Evolutionary conservation across 2,797 vertebrate species (phyloP), one percentile per base, ranked within the genome.

Genomic region (Crax fasciolata): DNA sequence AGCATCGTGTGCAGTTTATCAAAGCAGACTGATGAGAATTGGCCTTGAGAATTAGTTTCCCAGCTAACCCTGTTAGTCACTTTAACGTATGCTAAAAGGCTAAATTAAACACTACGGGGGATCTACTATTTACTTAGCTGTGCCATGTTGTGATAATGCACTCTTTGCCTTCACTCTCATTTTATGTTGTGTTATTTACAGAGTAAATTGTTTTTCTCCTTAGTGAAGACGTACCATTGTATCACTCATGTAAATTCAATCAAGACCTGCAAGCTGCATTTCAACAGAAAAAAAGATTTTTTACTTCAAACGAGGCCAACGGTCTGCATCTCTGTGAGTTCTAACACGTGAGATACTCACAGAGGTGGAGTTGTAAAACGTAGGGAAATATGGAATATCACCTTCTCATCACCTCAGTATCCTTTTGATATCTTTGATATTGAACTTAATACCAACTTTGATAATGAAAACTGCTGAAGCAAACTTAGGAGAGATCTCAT

Each of bases 1-100:
- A 85, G 75, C 23, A 61, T 72, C 1, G 0, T 75, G 54, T 77
- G 20, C 43, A 68, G 55, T 85, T 95, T 94, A 91, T 41, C 0
- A 0, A 86, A 85, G 51, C 41, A 86, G 61, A 76, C 48, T 84
- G 90, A 93, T 70, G 51, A 93, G 58, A 88, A 92, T 3, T 76
- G 76, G 84, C 46, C 93, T 89, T 59, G 82, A 94, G 73, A 96
- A 88, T 89, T 85, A 51, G 59, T 78, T 78, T 66, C 65, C 62
- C 82, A 80, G 44, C 84, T 89, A 84, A 81, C 39, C 21, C 62
- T 87, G 38, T 52, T 24, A 78, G 66, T 16, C 81, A 46, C 41
- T 94, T 78, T 41, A 94, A 68, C 54, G 25, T 76, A 78, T 66
- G 91, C 43, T 93, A 62, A 86, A 81, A 87, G 66, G 39, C 55